Percentiles rank a stretch among this genome's conserved stretches.
phyloP scores from a whole-genome alignment of 2,797 vertebrate species.

The Lacerta viridis region DNA sequence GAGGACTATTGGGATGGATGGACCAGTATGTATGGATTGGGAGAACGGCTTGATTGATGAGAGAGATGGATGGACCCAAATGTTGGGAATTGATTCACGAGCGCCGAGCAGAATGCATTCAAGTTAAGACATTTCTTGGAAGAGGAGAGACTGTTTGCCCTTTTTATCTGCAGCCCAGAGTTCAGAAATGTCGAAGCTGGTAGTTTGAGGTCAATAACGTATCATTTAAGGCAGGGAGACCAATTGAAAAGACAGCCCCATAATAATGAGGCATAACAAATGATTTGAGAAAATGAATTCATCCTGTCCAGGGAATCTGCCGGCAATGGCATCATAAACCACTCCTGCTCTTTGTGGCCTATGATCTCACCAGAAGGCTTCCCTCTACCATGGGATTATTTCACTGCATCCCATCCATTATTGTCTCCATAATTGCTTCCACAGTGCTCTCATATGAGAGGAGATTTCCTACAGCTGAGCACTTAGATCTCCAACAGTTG shows the following conservation, averaged over 20 bases:
- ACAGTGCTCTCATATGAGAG: not conserved
- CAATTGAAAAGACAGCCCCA: conserved; percentile 43
- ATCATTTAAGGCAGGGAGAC: conserved; percentile 37
- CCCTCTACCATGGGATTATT: conserved; percentile 17
- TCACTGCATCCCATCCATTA: conserved; percentile 32
- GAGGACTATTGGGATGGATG: no score
- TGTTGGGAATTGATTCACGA: not conserved
- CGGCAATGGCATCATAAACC: conserved; percentile 61
- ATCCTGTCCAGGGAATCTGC: conserved; percentile 32
- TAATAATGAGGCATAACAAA: conserved; percentile 50
- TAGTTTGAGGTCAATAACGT: conserved; percentile 29
- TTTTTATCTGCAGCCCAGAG: conserved; percentile 26
- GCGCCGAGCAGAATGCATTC: not conserved
- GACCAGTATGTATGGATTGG: not conserved
- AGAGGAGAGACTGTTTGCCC: not conserved
- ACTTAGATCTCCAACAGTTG: conserved; percentile 25
- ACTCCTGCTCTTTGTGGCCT: conserved; percentile 20
- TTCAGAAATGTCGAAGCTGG: conserved; percentile 33
- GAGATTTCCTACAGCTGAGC: conserved; percentile 36
- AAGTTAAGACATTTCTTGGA: not conserved
- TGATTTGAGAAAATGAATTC: conserved; percentile 44
- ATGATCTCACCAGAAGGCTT: conserved; percentile 58
- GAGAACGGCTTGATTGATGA: not conserved
- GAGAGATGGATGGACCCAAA: not conserved
- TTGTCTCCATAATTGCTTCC: conserved; percentile 36